Percentiles rank a stretch among this genome's conserved stretches.
Conservation (phyloP, 2,888 invertebrate genomes). For the Osedax frankpressi region DNA sequence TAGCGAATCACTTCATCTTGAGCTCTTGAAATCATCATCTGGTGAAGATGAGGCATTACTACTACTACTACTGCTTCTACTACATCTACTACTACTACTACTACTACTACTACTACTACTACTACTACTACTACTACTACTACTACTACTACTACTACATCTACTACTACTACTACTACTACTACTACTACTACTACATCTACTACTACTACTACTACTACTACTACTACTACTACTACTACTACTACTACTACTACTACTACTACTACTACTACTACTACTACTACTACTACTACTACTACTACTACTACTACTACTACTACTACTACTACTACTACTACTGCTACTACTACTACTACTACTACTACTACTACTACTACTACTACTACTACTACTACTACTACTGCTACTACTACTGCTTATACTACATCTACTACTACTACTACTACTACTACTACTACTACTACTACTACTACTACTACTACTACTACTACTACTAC, state of each 20-base stretch:
- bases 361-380: slow-evolving; percentile 17
- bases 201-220: slow-evolving; percentile 18
- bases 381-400: slow-evolving; percentile 11
- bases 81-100: neutral
- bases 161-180: slow-evolving; percentile 22
- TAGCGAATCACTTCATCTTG: too few relatives aligned
- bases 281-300: neutral
- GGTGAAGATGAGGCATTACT: too few relatives aligned
- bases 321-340: slow-evolving; percentile 17
- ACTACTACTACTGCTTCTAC: too few relatives aligned
- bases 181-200: slow-evolving; percentile 21
- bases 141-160: slow-evolving; percentile 22
- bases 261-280: slow-evolving; percentile 13
- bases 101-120: slow-evolving; percentile 16
- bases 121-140: slow-evolving; percentile 22
- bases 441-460: slow-evolving; percentile 11
- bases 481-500: slow-evolving; percentile 13
- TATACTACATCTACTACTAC: neutral
- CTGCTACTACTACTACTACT: slow-evolving; percentile 17
- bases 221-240: slow-evolving; percentile 13
- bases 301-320: neutral
- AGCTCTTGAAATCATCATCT: too few relatives aligned
- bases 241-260: slow-evolving; percentile 17
- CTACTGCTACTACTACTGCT: neutral
- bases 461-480: slow-evolving; percentile 12